A percentile compares a stretch with the other conserved stretches of the same genome.
Evolutionary conservation across 1,140 invertebrate genomes (phyloP).

Genomic region (Drosophila tani): DNA sequence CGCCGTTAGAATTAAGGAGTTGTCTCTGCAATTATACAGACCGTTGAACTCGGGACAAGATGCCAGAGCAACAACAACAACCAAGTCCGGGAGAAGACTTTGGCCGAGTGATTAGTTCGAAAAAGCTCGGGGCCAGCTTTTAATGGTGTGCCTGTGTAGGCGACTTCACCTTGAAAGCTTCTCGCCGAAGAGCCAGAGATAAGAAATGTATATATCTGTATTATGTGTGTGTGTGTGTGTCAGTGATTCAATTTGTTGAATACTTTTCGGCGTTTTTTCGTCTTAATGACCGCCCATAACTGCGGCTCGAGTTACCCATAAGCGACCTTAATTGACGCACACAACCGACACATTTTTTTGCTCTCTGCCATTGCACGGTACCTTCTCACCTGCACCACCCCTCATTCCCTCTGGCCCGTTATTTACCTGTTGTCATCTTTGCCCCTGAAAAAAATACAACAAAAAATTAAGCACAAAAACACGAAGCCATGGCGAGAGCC

Average conservation of each 20-base stretch:
- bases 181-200: constrained; percentile 25
- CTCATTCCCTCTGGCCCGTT: neutral
- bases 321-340: constrained; percentile 66
- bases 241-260: constrained; percentile 60
- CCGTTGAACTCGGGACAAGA: constrained; percentile 18
- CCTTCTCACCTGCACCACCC: neutral
- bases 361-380: constrained; percentile 23
- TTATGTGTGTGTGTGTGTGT: constrained; percentile 15
- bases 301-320: constrained; percentile 56
- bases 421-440: constrained; percentile 59
- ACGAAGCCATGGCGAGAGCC: constrained; percentile 34
- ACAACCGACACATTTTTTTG: constrained; percentile 29
- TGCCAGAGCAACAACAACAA: neutral
- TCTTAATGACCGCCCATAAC: constrained; percentile 58
- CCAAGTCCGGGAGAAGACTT: constrained; percentile 12
- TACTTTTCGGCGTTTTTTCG: constrained; percentile 59
- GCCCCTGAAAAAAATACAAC: constrained; percentile 49
- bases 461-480: constrained; percentile 28
- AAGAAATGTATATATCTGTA: constrained; percentile 36
- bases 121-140: constrained; percentile 70
- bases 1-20: neutral
- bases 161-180: constrained; percentile 52
- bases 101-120: constrained; percentile 59
- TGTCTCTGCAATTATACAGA: neutral
- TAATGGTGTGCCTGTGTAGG: constrained; percentile 32